Conservation (phyloP, 2,113 vertebrate genomes). For the Leucosticte australis region DNA sequence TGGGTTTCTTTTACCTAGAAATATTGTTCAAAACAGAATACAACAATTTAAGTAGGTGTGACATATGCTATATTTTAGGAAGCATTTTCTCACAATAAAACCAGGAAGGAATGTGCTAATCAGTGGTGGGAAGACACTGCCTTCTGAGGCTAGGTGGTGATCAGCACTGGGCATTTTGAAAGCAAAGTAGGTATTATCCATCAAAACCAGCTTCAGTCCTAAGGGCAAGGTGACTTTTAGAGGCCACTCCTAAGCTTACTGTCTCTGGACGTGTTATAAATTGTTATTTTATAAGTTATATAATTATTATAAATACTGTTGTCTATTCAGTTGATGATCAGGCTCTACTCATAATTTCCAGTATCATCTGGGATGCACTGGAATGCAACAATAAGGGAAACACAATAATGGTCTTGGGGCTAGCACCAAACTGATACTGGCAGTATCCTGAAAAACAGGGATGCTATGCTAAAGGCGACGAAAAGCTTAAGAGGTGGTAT, state of each 20-base stretch:
- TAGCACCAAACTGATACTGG: not conserved
- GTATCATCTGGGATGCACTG: not conserved
- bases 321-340: not conserved
- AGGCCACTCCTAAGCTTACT: not conserved
- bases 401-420: not conserved
- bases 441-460: not conserved
- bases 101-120: not conserved
- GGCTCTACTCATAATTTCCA: not conserved
- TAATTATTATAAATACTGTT: not conserved
- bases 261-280: not conserved
- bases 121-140: not conserved
- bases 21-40: not conserved
- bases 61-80: not conserved
- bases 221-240: not conserved
- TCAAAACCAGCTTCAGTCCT: not conserved
- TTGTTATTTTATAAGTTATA: not conserved
- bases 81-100: not conserved
- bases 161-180: not conserved
- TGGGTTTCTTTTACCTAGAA: not conserved
- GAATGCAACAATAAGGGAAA: not conserved
- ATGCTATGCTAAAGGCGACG: not conserved
- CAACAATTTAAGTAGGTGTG: not conserved
- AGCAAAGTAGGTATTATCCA: not conserved
- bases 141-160: not conserved
- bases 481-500: not conserved